phyloP scores from a whole-genome alignment of 30 jellyfish, hydroid and myxozoan genomes.

The Cassiopea xamachana region DNA sequence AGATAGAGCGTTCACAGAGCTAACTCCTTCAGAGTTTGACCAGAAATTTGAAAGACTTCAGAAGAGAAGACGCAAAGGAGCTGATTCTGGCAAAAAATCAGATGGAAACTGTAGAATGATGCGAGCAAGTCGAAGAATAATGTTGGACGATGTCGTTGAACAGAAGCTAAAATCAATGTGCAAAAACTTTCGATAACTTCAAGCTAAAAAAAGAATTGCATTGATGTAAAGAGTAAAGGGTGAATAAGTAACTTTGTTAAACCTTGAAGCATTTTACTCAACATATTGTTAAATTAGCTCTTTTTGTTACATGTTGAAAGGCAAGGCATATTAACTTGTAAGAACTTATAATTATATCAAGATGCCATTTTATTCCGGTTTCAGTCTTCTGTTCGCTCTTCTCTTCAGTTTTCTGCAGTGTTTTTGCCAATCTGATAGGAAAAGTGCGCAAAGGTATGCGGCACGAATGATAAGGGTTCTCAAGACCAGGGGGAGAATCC shows the following conservation, averaged over 20 bases:
- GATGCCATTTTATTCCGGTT: background rate
- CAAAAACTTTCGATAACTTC: constrained; percentile 26
- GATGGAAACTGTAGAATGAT: constrained; percentile 14
- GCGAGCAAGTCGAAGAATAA: constrained; percentile 67
- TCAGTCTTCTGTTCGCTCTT: background rate
- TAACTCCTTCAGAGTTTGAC: constrained; percentile 59
- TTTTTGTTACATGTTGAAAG: no score
- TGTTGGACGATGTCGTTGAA: constrained; percentile 48
- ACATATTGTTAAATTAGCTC: no score
- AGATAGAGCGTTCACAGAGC: constrained; percentile 28
- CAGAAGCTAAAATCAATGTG: constrained; percentile 31
- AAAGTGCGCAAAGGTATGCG: background rate
- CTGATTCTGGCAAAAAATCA: background rate
- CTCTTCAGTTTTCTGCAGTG: background rate
- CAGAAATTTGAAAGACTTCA: constrained; percentile 22
- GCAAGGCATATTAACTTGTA: background rate
- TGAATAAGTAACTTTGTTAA: background rate
- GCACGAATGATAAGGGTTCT: no score
- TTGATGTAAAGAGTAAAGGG: background rate
- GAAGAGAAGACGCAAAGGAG: background rate
- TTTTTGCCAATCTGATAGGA: background rate
- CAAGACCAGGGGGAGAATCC: no score
- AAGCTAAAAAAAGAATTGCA: background rate
- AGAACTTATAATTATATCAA: background rate
- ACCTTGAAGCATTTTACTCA: no score